A percentile compares a stretch with the other conserved stretches of the same genome.
These are phyloP conservation scores for Zaprionus davidi DNA, from an alignment of 1,140 invertebrate genomes.

Conservation along the genomic window DNA sequence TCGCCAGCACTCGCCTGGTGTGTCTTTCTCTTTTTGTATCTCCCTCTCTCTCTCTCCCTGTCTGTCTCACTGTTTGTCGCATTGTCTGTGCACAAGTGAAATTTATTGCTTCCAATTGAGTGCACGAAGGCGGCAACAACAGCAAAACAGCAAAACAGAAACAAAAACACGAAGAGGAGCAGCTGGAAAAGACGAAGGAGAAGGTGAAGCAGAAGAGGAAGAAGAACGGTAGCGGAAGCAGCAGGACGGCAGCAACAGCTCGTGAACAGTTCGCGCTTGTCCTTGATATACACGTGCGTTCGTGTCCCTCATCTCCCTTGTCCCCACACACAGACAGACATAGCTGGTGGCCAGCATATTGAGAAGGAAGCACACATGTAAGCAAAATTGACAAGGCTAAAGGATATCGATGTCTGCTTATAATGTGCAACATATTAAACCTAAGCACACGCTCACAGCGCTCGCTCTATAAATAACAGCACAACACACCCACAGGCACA, in stretches of 20 bases:
- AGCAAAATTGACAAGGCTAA: conserved; percentile 84
- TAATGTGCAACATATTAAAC: conserved; percentile 84
- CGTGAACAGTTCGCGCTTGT: conserved; percentile 74
- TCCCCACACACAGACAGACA: conserved; percentile 22
- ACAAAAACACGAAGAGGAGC: conserved; percentile 24
- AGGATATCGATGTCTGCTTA: conserved; percentile 84
- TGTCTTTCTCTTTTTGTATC: not conserved
- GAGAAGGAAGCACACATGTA: conserved; percentile 81
- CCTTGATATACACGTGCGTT: conserved; percentile 80
- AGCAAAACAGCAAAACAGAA: conserved; percentile 43
- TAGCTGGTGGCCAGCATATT: conserved; percentile 63
- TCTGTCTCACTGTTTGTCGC: conserved; percentile 42
- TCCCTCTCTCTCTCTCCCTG: conserved; percentile 7
- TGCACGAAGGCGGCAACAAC: conserved; percentile 70
- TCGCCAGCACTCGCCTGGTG: conserved; percentile 33
- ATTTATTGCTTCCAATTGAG: conserved; percentile 84
- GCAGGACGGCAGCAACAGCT: conserved; percentile 58
- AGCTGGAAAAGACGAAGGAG: conserved; percentile 15
- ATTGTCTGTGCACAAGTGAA: conserved; percentile 67
- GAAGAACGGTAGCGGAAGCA: conserved; percentile 7
- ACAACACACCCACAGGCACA: conserved; percentile 36
- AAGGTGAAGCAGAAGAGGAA: conserved; percentile 27
- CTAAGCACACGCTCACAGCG: conserved; percentile 73
- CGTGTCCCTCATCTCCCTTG: conserved; percentile 38
- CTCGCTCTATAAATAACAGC: conserved; percentile 82